These are phyloP conservation scores for Uropsilus gracilis DNA, from an alignment of 2,113 vertebrate species.

Conservation along the genomic window DNA sequence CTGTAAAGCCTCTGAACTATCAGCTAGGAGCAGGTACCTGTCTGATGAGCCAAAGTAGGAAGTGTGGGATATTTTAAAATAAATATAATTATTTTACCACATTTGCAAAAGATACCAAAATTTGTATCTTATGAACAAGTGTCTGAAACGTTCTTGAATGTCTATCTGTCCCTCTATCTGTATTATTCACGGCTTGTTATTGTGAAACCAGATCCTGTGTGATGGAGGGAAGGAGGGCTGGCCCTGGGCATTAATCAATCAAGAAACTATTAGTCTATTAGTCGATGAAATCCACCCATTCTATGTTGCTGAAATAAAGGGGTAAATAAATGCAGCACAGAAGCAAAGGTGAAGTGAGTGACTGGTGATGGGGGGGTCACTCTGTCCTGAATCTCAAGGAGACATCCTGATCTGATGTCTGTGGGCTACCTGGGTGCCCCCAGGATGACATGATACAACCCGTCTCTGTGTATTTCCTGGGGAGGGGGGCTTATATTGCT, in stretches of 20 bases:
- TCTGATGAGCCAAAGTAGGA: not conserved
- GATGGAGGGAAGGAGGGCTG: no score
- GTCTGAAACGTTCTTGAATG: not conserved
- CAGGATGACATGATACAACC: not conserved
- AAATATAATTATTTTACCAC: not conserved
- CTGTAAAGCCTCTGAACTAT: not conserved
- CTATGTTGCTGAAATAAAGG: not conserved
- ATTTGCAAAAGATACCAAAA: not conserved
- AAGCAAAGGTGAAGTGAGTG: not conserved
- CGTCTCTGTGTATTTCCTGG: not conserved
- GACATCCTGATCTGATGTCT: not conserved
- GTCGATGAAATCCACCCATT: not conserved
- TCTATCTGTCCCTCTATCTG: not conserved
- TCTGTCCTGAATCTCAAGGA: not conserved
- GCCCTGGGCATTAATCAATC: no score
- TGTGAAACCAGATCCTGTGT: not conserved
- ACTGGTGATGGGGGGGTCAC: not conserved
- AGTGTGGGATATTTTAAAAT: not conserved
- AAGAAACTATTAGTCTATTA: not conserved
- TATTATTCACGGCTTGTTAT: not conserved
- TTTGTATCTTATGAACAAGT: not conserved
- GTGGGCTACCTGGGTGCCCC: accelerated
- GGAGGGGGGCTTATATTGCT: not conserved
- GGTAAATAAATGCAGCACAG: not conserved
- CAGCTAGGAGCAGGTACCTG: not conserved